A percentile compares a stretch with the other conserved stretches of the same genome.
Evolutionary conservation across 2,797 vertebrate genomes (phyloP).

Genomic region (Leptodactylus fallax): DNA sequence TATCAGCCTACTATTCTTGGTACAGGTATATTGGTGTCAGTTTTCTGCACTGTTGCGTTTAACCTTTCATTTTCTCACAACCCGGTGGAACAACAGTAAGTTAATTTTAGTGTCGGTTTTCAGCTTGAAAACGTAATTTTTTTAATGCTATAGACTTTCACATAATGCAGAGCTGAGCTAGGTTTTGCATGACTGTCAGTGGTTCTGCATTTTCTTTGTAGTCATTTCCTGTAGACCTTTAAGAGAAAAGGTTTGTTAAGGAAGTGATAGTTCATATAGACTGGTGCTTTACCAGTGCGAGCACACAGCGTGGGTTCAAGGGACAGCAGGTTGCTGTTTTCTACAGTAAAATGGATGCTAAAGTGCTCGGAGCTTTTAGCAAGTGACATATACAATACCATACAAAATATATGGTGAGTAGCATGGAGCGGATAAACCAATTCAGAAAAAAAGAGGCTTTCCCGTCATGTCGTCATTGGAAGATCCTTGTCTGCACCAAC

Average conservation of each 20-base stretch:
- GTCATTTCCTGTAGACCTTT: conserved; percentile 75
- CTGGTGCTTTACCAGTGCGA: conserved; percentile 45
- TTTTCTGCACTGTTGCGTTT: background rate
- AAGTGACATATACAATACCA: conserved; percentile 58
- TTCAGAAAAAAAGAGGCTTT: conserved; percentile 72
- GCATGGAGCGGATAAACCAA: conserved; percentile 70
- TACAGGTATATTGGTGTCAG: background rate
- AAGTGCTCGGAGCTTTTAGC: background rate
- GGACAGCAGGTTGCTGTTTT: background rate
- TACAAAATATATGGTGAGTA: conserved; percentile 27
- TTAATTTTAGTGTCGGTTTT: conserved; percentile 56
- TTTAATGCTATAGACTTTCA: conserved; percentile 62
- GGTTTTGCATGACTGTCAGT: conserved; percentile 71
- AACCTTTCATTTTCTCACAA: conserved; percentile 23
- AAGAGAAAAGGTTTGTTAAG: conserved; percentile 67
- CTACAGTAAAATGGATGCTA: conserved; percentile 9
- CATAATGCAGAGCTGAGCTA: conserved; percentile 68
- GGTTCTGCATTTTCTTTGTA: conserved; percentile 72
- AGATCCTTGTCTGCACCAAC: conserved; percentile 76
- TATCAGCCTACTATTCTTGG: background rate
- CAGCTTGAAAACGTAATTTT: conserved; percentile 62
- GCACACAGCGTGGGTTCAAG: conserved; percentile 23
- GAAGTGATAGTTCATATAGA: conserved; percentile 68
- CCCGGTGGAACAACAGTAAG: background rate
- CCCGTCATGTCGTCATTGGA: conserved; percentile 68